phyloP scores from a whole-genome alignment of 2,888 invertebrate species.

The Ornithoptera alexandrae region DNA sequence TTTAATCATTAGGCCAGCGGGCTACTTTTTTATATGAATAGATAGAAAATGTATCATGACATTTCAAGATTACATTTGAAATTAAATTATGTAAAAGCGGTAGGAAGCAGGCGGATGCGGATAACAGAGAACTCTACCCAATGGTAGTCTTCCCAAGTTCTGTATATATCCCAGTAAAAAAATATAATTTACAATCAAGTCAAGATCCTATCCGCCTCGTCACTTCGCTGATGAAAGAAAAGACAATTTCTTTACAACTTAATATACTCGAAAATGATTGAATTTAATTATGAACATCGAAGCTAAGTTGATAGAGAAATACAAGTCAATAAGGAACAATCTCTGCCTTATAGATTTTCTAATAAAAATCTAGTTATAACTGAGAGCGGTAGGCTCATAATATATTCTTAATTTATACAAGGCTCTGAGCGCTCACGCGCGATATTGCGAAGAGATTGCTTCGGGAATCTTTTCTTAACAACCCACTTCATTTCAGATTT shows the following conservation, averaged over 20 bases:
- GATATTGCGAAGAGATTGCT: slow-evolving; percentile 15
- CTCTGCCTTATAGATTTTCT: neutral
- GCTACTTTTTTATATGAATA: too few species aligned
- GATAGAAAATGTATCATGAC: too few species aligned
- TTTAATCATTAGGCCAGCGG: too few species aligned
- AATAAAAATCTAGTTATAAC: slow-evolving; percentile 6
- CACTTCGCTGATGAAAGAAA: too few species aligned
- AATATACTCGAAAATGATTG: neutral
- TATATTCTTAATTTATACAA: slow-evolving; percentile 6
- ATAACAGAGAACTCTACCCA: too few species aligned
- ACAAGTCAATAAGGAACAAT: neutral
- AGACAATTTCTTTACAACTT: neutral
- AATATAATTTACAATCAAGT: too few species aligned
- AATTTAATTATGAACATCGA: neutral
- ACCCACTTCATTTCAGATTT: slow-evolving; percentile 9
- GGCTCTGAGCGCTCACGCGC: slow-evolving; percentile 11
- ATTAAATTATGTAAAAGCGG: too few species aligned
- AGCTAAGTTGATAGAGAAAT: neutral
- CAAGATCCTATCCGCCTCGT: too few species aligned
- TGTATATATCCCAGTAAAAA: too few species aligned
- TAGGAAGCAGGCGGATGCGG: too few species aligned
- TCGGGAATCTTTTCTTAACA: slow-evolving; percentile 10
- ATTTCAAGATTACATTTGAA: too few species aligned
- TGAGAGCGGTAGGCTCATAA: slow-evolving; percentile 3
- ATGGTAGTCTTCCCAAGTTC: too few species aligned